Evolutionary conservation across 2,797 vertebrate species (phyloP), one percentile per base, ranked within the genome.

Genomic region (Clarias laeviceps): DNA sequence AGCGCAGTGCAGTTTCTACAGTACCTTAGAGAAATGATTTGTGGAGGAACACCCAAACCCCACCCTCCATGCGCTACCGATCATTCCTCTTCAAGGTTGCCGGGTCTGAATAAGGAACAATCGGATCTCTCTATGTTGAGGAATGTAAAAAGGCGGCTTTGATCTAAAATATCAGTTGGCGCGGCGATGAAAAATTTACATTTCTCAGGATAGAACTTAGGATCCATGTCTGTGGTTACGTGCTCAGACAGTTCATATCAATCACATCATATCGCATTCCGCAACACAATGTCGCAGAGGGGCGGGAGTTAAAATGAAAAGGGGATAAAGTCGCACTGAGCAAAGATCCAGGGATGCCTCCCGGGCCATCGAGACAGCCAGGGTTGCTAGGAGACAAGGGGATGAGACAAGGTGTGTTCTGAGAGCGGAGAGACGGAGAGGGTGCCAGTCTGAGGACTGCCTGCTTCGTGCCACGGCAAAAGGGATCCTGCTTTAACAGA

Each of bases 311-410:
- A 82, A 78, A 85, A 88, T 87, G 80, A 87, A 88, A 92, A 85
- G 91, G 89, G 90, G 84, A 89, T 88, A 86, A 72, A 86, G 89
- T 87, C 89, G 83, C 77, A 77, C 87, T 45, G 84, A 88, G 78
- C 54, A 91, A 90, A 92, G 91, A 92, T 91, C 88, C 90, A 88
- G 91, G 90, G 91, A 90, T 88, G 88, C 84, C 90, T 90, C 88
- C 85, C 89, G 89, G 89, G 86, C 84, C 54, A 92, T 92, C 91
- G 90, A 94, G 93, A 92, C 91, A 89, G 89, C 91, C 85, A 84
- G 85, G 90, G 94, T 94, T 95, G 94, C 93, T 95, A 94, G 93
- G 94, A 95, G 91, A 96, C 94, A 61, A 88, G 73, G 86, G 82
- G 87, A 87, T 88, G 91, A 90, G 87, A 93, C 86, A 87, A 91